A percentile compares a stretch with the other conserved stretches of the same genome.
Evolutionary conservation across 2,888 invertebrate genomes (phyloP).

Genomic region (Rhingia campestris): DNA sequence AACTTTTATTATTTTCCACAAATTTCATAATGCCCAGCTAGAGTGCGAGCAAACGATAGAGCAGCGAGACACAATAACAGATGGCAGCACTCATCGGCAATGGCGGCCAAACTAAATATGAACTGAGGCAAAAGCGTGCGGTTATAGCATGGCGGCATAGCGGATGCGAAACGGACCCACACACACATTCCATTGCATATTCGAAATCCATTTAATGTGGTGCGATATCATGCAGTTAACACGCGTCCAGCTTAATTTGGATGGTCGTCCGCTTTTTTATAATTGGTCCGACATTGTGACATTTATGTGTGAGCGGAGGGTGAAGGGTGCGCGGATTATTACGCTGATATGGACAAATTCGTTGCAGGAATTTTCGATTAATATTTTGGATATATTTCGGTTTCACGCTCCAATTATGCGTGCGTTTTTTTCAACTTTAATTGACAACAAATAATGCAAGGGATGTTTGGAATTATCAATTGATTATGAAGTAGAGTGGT

Average conservation of each 20-base stretch:
- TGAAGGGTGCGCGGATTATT: not conserved
- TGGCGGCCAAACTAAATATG: slow-evolving; percentile 66
- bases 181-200: slow-evolving; percentile 30
- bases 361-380: slow-evolving; percentile 57
- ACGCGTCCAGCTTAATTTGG: slow-evolving; percentile 73
- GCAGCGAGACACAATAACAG: slow-evolving; percentile 50
- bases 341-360: slow-evolving; percentile 7
- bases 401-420: slow-evolving; percentile 63
- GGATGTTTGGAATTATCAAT: slow-evolving; percentile 10
- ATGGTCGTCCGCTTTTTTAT: slow-evolving; percentile 65
- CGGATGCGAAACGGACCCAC: slow-evolving; percentile 8
- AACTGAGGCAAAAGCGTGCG: slow-evolving; percentile 67
- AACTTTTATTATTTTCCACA: slow-evolving; percentile 67
- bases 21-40: slow-evolving; percentile 55
- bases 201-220: slow-evolving; percentile 66
- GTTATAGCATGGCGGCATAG: slow-evolving; percentile 43
- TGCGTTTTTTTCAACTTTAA: slow-evolving; percentile 57
- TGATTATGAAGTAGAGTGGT: not conserved
- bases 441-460: slow-evolving; percentile 46
- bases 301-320: slow-evolving; percentile 8
- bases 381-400: slow-evolving; percentile 52
- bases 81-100: slow-evolving; percentile 68
- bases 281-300: slow-evolving; percentile 66
- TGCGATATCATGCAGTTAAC: slow-evolving; percentile 72
- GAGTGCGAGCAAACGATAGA: not conserved